These are phyloP conservation scores for Ypsolopha sequella DNA, from an alignment of 2,888 invertebrate species.

Conservation along the genomic window DNA sequence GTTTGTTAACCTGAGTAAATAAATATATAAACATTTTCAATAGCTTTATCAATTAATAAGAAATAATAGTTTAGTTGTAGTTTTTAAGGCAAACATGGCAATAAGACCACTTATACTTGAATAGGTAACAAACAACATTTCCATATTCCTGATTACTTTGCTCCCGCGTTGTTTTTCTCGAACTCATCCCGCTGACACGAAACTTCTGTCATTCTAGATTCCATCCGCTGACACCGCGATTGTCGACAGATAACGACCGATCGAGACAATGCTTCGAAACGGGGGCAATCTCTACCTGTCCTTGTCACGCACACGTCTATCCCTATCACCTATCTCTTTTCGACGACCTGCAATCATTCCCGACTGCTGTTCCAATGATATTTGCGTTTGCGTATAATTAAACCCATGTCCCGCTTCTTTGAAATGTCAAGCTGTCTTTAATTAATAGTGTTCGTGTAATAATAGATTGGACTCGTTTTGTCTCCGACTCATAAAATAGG, in stretches of 20 bases:
- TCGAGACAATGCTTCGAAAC: constrained; percentile 52
- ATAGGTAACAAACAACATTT: no score
- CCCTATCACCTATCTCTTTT: constrained; percentile 15
- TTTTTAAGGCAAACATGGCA: no score
- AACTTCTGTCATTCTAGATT: not conserved
- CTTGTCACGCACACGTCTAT: constrained; percentile 34
- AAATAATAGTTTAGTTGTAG: no score
- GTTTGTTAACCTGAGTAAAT: no score
- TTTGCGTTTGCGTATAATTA: constrained; percentile 67
- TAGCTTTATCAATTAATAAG: no score
- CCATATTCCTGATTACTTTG: no score
- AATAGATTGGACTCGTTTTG: constrained; percentile 44
- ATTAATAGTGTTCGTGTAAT: constrained; percentile 52
- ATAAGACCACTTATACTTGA: no score
- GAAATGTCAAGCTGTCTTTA: constrained; percentile 68
- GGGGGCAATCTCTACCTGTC: constrained; percentile 56
- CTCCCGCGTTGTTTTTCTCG: no score
- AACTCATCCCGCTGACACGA: no score
- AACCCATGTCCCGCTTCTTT: constrained; percentile 65
- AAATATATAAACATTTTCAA: no score
- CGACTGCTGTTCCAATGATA: constrained; percentile 64
- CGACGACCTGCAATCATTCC: constrained; percentile 45
- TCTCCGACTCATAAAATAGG: constrained; percentile 1
- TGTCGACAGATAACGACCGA: not conserved
- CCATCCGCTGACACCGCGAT: not conserved